Evolutionary conservation across 1,140 invertebrate genomes (phyloP), one percentile per base, ranked within the genome.

Genomic region (Atta cephalotes): DNA sequence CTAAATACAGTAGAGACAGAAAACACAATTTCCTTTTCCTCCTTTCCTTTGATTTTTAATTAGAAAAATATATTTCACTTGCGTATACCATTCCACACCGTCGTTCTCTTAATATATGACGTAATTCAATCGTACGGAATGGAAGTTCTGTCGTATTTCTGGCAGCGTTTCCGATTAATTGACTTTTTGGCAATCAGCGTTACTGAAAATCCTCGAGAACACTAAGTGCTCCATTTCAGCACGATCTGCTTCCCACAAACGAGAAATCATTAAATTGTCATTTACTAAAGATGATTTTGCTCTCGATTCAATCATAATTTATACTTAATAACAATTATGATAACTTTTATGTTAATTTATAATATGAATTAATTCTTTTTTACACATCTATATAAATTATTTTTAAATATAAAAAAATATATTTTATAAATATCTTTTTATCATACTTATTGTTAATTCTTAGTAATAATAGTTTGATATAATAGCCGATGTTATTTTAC

Each of bases 141-240:
- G 78, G 3, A 81, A 81, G 65, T 80, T 56, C 7, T 7, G 6
- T 14, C 49, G n/a, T 58, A 71, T 56, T 81, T 58, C 66, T 81
- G 79, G 79, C 65, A 71, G 21, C 65, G 79, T 12, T 81, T 81
- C 66, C 79, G 21, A 58, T 81, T 81, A 81, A 81, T 81, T 81
- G 51, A 81, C 79, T 71, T 81, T 81, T 81, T 81, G 79, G 66
- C 79, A 81, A 81, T 81, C 79, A 45, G 45, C 45, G 58, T 63
- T 63, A 68, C 7, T 21, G 28, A 53, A 63, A 58, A 25, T 71
- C 35, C 18, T 39, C 49, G 21, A 39, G 21, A 71, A 58, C 65
- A 18, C 79, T 45, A 81, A 81, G 53, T 71, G 53, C 21, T 68
- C 66, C 21, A 71, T 81, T 81, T 81, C 21, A 56, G 21, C 79